Percentiles rank a stretch among this genome's conserved stretches.
Evolutionary conservation across 35 echinoderm and acorn worm species (phyloP).

Genomic region (Eucidaris tribuloides): DNA sequence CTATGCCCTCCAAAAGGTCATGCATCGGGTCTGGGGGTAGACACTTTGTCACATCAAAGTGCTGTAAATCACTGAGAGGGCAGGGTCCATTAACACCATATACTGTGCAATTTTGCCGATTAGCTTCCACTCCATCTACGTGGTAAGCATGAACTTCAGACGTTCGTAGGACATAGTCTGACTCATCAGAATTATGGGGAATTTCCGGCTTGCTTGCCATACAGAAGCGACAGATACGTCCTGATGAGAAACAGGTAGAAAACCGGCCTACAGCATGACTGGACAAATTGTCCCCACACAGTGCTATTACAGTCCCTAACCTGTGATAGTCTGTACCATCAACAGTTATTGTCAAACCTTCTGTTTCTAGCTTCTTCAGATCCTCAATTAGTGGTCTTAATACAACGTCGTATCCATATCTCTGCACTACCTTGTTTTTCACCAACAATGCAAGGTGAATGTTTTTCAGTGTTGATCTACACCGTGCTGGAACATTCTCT

Average conservation of each 20-base stretch:
- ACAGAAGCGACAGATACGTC: constrained; percentile 9
- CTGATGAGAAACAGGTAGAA: neutral
- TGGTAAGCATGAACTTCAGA: neutral
- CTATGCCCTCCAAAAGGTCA: constrained; percentile 12
- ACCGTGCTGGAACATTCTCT: neutral
- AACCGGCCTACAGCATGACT: neutral
- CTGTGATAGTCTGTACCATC: neutral
- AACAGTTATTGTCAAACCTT: neutral
- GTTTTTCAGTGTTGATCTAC: neutral
- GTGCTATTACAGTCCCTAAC: neutral
- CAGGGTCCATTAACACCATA: neutral
- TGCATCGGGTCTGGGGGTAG: constrained; percentile 24
- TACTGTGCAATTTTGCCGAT: neutral
- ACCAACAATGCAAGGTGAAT: neutral
- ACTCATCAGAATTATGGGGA: neutral
- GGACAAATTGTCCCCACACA: neutral
- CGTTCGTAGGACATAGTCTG: neutral
- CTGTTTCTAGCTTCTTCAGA: constrained; percentile 15
- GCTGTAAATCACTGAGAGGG: neutral
- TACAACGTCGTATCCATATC: neutral
- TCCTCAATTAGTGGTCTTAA: neutral
- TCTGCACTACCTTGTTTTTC: neutral
- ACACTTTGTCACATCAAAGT: constrained; percentile 3
- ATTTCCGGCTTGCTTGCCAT: constrained; percentile 4
- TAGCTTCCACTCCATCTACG: neutral